Evolutionary conservation across 2,113 vertebrate genomes (phyloP), one percentile per base, ranked within the genome.

Genomic region (Tachuris rubrigastra): DNA sequence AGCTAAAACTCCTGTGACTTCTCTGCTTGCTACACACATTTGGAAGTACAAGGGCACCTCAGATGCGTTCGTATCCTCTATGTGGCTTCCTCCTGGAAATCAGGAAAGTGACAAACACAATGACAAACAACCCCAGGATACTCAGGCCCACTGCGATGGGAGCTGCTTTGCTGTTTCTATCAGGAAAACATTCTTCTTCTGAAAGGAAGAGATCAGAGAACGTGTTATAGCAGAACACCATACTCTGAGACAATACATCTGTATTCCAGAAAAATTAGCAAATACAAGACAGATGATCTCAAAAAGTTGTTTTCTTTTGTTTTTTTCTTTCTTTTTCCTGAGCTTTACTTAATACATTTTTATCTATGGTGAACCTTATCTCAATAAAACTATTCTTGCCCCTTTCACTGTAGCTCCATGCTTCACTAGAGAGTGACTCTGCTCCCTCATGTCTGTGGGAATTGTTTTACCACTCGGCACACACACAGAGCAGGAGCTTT

Each of bases 111-210:
- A 98, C 65, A 56, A 98, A 49, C 23, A 97, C 94, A 30, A 99
- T 92, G 67, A 99, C 89, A 88, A 98, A 12, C 73, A 99, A 33
- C 63, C 97, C 98, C 46, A 98, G 80, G 41, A 97, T 92, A 3
- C 91, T 95, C 50, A 98, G 96, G 37, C 98, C 98, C 44, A 99
- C 21, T 2, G 97, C 94, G 6, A 98, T 69, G 47, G 98, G 98
- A 66, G 98, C 78, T 37, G 97, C 69, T 89, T 89, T 97, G 89
- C 97, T 98, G 90, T 95, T 98, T 85, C 58, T 98, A 87, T 99
- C 99, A 14, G 72, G 93, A 97, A 92, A 98, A 93, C 99, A 99
- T 96, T 99, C 99, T 78, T 98, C 96, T 82, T 96, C 99, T 99
- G 98, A 37, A 98, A 98, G 25, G 55, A 72, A 80, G 97, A 95